A percentile compares a stretch with the other conserved stretches of the same genome.
Evolutionary conservation across 2,888 invertebrate species (phyloP).

Genomic region (Volucella inflata): DNA sequence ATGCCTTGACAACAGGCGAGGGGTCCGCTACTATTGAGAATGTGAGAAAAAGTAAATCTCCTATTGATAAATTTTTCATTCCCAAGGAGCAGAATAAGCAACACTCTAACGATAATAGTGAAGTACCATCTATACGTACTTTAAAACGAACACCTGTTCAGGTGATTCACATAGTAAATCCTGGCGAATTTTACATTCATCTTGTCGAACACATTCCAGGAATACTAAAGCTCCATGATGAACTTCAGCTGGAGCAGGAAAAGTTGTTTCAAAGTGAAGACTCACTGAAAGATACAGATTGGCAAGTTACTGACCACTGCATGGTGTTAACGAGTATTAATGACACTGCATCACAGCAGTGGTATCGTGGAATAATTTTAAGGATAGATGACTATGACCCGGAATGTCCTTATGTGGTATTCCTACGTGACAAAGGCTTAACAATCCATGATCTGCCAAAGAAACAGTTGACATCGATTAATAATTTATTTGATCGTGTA

Average conservation of each 20-base stretch:
- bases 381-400: conserved; percentile 77
- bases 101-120: not conserved
- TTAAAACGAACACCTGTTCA: conserved; percentile 79
- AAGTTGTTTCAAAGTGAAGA: conserved; percentile 28
- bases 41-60: not conserved
- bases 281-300: conserved; percentile 78
- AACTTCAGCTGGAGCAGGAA: conserved; percentile 84
- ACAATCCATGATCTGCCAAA: conserved; percentile 84
- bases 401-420: conserved; percentile 83
- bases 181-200: conserved; percentile 87
- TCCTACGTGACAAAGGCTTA: conserved; percentile 87
- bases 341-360: conserved; percentile 85
- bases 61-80: conserved; percentile 8
- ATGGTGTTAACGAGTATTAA: conserved; percentile 84
- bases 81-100: conserved; percentile 36
- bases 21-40: conserved; percentile 51
- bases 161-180: conserved; percentile 85
- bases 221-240: conserved; percentile 84
- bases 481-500: conserved; percentile 84
- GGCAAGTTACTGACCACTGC: conserved; percentile 85
- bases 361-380: conserved; percentile 86
- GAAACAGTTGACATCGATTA: conserved; percentile 84
- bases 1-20: conserved; percentile 85
- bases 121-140: conserved; percentile 11
- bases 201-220: conserved; percentile 84